Conservation (phyloP, 2,113 vertebrate genomes). For the Aix galericulata region DNA sequence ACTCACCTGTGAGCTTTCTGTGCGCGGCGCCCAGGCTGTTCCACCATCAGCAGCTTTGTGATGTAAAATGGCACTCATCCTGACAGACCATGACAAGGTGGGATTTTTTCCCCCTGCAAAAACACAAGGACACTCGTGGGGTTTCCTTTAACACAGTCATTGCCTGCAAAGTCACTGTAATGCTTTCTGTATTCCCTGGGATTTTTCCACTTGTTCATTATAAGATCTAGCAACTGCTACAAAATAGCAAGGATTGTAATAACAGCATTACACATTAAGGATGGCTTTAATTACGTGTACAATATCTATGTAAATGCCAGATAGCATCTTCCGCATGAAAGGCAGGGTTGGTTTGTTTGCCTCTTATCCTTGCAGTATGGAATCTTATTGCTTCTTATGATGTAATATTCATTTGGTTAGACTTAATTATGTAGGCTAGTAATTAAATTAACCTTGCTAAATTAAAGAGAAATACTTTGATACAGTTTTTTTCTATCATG, state of each 20-base stretch:
- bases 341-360: background rate
- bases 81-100: background rate
- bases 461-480: background rate
- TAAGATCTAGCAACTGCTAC: background rate
- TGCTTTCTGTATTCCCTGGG: background rate
- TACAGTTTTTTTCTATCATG: background rate
- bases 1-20: background rate
- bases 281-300: background rate
- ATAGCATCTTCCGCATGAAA: conserved; percentile 43
- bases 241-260: background rate
- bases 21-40: fast-evolving
- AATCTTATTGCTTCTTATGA: conserved; percentile 29
- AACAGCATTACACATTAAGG: background rate
- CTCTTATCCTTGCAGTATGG: conserved; percentile 8
- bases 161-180: background rate
- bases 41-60: background rate
- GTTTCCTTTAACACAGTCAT: background rate
- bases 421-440: background rate
- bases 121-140: background rate
- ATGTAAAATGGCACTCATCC: background rate
- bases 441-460: conserved; percentile 24
- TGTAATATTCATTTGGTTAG: conserved; percentile 39
- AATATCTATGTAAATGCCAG: conserved; percentile 34
- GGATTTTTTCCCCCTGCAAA: background rate
- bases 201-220: background rate